Conservation (phyloP, 1,140 invertebrate genomes). For the Drosophila serrata region DNA sequence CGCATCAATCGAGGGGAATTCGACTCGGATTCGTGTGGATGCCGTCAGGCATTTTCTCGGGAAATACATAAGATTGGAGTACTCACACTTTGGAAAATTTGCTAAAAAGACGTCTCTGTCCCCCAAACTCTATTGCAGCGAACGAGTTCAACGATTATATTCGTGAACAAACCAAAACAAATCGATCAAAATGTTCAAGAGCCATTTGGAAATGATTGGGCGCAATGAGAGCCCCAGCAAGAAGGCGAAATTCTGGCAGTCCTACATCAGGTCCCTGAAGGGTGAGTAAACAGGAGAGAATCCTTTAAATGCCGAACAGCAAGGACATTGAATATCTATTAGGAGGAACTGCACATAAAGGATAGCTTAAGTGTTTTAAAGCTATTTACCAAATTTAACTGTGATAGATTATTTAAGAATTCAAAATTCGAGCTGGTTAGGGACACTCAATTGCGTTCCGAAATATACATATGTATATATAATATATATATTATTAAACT, state of each 20-base stretch:
- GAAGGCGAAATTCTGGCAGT: conserved; percentile 97
- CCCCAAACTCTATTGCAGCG: conserved; percentile 87
- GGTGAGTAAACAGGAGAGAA: conserved; percentile 87
- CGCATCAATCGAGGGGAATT: conserved; percentile 31
- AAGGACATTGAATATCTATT: too few species aligned
- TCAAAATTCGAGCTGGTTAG: conserved; percentile 4
- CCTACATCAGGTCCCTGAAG: conserved; percentile 95
- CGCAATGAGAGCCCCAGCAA: conserved; percentile 95
- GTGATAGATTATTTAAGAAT: background rate
- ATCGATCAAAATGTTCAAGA: conserved; percentile 93
- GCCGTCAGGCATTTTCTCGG: conserved; percentile 29
- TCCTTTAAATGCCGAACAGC: background rate
- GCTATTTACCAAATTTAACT: background rate
- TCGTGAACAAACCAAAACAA: conserved; percentile 86
- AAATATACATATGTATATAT: background rate
- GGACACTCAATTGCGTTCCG: background rate
- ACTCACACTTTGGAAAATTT: conserved; percentile 30
- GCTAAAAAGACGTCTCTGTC: conserved; percentile 28
- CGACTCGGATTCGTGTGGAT: conserved; percentile 35
- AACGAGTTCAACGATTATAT: conserved; percentile 87
- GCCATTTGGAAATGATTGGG: conserved; percentile 96
- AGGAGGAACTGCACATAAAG: too few species aligned
- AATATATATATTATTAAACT: conserved; percentile 17
- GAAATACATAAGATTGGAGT: conserved; percentile 33
- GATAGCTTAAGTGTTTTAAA: too few species aligned